These are phyloP conservation scores for Himalopsyche kuldschensis DNA, from an alignment of 2,888 invertebrate species.

Conservation along the genomic window DNA sequence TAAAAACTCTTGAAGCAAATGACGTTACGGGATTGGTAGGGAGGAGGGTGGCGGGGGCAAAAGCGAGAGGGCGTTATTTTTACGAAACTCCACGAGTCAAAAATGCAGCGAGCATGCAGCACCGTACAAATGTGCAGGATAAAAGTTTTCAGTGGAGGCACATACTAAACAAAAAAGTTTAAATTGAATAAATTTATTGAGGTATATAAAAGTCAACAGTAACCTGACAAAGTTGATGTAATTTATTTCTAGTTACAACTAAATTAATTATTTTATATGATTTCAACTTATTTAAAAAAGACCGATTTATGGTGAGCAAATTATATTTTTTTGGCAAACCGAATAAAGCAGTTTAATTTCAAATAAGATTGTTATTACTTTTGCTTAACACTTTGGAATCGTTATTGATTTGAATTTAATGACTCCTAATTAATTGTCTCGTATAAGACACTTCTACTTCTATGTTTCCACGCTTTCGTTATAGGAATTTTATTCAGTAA, in stretches of 20 bases:
- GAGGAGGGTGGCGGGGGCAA: not conserved
- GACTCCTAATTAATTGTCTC: too few relatives aligned
- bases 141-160: not conserved
- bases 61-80: not conserved
- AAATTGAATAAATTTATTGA: not conserved
- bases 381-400: too few relatives aligned
- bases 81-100: constrained; percentile 12
- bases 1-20: constrained; percentile 34
- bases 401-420: too few relatives aligned
- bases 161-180: not conserved
- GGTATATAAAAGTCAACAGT: not conserved
- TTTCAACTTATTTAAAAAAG: too few relatives aligned
- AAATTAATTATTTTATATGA: too few relatives aligned
- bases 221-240: not conserved
- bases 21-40: constrained; percentile 22
- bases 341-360: too few relatives aligned
- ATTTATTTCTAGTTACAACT: not conserved
- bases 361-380: too few relatives aligned
- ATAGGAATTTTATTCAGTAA: too few relatives aligned
- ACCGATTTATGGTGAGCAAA: too few relatives aligned
- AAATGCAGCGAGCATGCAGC: constrained; percentile 17
- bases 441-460: too few relatives aligned
- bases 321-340: too few relatives aligned
- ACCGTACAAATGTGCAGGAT: not conserved
- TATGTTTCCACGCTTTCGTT: too few relatives aligned